These are phyloP conservation scores for Acomys russatus DNA, from an alignment of 2,797 vertebrate species.

Conservation along the genomic window DNA sequence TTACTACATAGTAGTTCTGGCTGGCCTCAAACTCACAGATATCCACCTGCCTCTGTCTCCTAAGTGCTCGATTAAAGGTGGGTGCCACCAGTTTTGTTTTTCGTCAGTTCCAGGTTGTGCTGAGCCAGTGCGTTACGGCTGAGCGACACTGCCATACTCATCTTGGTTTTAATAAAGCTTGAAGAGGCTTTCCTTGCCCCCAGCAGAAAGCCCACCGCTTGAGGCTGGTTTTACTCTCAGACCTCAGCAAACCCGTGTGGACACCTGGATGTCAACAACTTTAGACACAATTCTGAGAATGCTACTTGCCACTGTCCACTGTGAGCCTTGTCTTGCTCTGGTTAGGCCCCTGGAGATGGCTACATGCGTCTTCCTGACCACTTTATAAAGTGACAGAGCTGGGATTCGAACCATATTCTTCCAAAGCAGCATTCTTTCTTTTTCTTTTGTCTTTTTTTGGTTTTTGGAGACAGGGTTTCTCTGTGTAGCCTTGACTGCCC, in stretches of 20 bases:
- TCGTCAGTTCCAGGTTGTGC: not conserved
- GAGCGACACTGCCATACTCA: not conserved
- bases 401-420: not conserved
- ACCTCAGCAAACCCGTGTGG: not conserved
- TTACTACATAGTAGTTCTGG: not conserved
- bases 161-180: not conserved
- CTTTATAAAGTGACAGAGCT: not conserved
- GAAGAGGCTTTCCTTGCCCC: not conserved
- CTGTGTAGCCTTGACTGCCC: too few species aligned
- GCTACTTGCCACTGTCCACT: not conserved
- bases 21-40: not conserved
- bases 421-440: not conserved
- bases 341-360: not conserved
- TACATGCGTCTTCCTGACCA: not conserved
- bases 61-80: not conserved
- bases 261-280: not conserved
- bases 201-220: not conserved
- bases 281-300: not conserved
- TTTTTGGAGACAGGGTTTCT: not conserved
- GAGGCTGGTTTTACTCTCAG: not conserved
- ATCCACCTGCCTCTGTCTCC: not conserved
- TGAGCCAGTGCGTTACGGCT: not conserved
- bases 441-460: too few species aligned
- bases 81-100: not conserved
- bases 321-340: not conserved